Evolutionary conservation across 1,140 invertebrate species (phyloP).

Genomic region (Drosophila nannoptera): DNA sequence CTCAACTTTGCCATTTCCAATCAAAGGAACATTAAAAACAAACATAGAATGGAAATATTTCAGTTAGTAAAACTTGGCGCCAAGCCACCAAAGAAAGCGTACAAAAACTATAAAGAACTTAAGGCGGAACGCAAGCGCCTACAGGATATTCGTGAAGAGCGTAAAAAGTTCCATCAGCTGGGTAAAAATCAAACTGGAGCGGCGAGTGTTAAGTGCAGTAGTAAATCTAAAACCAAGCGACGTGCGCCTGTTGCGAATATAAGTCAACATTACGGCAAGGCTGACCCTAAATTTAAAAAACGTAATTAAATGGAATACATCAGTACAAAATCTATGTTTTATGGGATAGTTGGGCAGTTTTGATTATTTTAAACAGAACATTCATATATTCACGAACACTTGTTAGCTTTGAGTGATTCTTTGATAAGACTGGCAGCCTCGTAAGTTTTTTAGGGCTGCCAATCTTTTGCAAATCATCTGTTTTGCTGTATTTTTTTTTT

Average conservation of each 20-base stretch:
- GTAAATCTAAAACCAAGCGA: constrained; percentile 75
- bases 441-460: constrained; percentile 15
- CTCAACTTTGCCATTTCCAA: constrained; percentile 83
- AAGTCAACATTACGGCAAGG: constrained; percentile 72
- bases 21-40: constrained; percentile 81
- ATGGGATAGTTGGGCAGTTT: background rate
- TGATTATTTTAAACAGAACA: constrained; percentile 24
- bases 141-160: constrained; percentile 69
- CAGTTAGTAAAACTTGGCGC: constrained; percentile 83
- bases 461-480: constrained; percentile 29
- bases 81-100: constrained; percentile 81
- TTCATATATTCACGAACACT: background rate
- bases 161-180: constrained; percentile 79
- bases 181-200: constrained; percentile 80
- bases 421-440: constrained; percentile 22
- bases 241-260: constrained; percentile 70
- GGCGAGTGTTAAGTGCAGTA: constrained; percentile 78
- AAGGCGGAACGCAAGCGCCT: constrained; percentile 77
- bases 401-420: background rate
- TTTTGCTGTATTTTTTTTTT: constrained; percentile 34
- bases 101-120: constrained; percentile 82
- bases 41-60: constrained; percentile 82
- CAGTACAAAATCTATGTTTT: constrained; percentile 14
- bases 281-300: constrained; percentile 69
- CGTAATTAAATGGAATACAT: constrained; percentile 50